phyloP scores from a whole-genome alignment of 2,113 vertebrate species.

The Leucopsar rothschildi region DNA sequence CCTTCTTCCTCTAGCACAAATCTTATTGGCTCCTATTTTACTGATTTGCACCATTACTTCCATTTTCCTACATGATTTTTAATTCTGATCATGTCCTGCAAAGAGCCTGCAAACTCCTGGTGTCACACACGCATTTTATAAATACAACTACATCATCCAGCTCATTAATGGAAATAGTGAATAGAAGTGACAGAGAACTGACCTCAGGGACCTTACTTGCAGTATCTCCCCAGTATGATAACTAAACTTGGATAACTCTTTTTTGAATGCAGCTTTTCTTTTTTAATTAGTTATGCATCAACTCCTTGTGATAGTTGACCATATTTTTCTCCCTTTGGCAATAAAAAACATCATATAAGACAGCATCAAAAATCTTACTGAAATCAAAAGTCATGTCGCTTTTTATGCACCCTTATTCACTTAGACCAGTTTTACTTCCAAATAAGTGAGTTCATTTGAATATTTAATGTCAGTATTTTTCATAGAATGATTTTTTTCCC shows the following conservation, averaged over 20 bases:
- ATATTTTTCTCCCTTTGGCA: neutral
- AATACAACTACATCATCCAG: neutral
- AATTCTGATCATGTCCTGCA: neutral
- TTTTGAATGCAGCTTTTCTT: conserved; percentile 39
- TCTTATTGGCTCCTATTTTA: neutral
- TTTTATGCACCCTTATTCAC: neutral
- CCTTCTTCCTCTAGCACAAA: neutral
- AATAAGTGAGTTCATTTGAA: neutral
- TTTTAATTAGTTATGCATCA: conserved; percentile 38
- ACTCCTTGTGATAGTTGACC: neutral
- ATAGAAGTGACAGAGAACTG: conserved; percentile 40
- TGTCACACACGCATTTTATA: conserved; percentile 11
- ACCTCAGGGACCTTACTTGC: conserved; percentile 29
- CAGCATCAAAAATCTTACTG: neutral
- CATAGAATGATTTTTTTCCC: neutral
- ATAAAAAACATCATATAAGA: neutral
- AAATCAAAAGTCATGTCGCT: neutral
- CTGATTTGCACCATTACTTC: neutral
- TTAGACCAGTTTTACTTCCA: neutral
- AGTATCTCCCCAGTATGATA: conserved; percentile 34
- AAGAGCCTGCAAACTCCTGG: neutral
- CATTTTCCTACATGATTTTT: neutral
- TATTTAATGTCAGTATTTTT: neutral
- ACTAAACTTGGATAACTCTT: conserved; percentile 15
- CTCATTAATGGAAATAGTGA: conserved; percentile 44